Percentiles rank a stretch among this genome's conserved stretches.
These are phyloP conservation scores for Caretta caretta DNA, from an alignment of 2,113 vertebrate species.

Conservation along the genomic window DNA sequence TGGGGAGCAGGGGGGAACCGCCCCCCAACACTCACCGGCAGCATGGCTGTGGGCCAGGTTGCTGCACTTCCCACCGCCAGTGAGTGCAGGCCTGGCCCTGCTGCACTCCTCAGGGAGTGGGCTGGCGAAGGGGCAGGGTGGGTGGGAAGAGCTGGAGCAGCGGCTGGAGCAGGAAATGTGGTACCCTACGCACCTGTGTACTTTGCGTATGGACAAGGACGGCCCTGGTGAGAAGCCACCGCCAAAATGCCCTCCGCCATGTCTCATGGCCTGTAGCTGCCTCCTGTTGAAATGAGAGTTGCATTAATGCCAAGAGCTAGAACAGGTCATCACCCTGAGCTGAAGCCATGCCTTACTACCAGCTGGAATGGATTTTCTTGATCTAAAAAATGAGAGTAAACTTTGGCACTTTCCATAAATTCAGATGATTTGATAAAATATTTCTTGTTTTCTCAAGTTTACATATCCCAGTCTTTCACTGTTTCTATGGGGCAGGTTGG, in stretches of 20 bases:
- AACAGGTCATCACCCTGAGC: not conserved
- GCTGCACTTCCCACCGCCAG: no score
- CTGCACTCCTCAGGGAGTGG: no score
- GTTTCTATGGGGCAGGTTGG: constrained; percentile 69
- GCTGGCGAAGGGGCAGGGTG: no score
- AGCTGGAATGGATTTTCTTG: not conserved
- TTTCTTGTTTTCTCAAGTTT: constrained; percentile 78
- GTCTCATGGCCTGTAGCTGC: not conserved
- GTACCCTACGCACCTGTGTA: no score
- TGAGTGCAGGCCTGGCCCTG: no score
- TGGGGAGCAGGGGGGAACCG: no score
- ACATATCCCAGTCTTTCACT: constrained; percentile 60
- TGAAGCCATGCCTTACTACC: no score
- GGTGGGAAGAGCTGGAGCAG: no score
- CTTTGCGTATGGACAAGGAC: no score
- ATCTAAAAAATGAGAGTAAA: not conserved
- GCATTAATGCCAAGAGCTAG: not conserved
- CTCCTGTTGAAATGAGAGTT: not conserved
- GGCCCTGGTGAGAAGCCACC: not conserved
- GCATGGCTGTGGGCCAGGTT: no score
- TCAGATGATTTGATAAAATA: constrained; percentile 37
- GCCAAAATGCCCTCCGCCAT: not conserved
- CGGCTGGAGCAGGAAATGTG: no score
- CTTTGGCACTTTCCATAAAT: not conserved
- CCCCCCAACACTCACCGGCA: no score